Conservation (phyloP, 2,888 invertebrate genomes). For the Pyrocoelia pectoralis region DNA sequence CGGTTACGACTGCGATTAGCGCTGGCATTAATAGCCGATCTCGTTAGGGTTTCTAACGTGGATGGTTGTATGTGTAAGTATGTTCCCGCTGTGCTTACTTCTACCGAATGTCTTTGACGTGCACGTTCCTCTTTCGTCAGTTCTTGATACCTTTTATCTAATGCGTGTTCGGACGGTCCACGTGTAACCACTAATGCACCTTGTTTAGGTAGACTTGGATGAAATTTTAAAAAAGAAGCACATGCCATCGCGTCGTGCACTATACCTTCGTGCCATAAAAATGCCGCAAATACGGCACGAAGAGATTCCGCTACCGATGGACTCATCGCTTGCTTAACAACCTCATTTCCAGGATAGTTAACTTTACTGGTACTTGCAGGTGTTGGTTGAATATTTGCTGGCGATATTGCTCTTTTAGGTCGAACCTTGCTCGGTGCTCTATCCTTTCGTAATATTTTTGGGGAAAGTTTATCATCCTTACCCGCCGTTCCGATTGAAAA, state of each 20-base stretch:
- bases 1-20: slow-evolving; percentile 70
- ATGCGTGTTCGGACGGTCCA: slow-evolving; percentile 52
- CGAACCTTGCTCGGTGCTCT: slow-evolving; percentile 61
- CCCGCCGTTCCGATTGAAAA: slow-evolving; percentile 68
- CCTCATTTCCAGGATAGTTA: slow-evolving; percentile 60
- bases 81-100: slow-evolving; percentile 73
- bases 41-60: slow-evolving; percentile 77
- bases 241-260: slow-evolving; percentile 99
- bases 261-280: slow-evolving; percentile 96
- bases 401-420: slow-evolving; percentile 60
- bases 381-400: slow-evolving; percentile 58
- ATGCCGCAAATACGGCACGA: slow-evolving; percentile 94
- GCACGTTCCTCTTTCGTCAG: slow-evolving; percentile 69
- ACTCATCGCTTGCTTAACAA: slow-evolving; percentile 84
- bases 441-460: slow-evolving; percentile 66
- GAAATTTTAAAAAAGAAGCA: slow-evolving; percentile 94
- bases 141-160: slow-evolving; percentile 61
- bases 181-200: slow-evolving; percentile 79
- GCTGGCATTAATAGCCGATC: slow-evolving; percentile 81
- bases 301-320: slow-evolving; percentile 92
- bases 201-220: slow-evolving; percentile 84
- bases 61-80: slow-evolving; percentile 83
- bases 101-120: slow-evolving; percentile 86
- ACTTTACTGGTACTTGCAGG: slow-evolving; percentile 55
- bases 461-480: slow-evolving; percentile 65